A percentile compares a stretch with the other conserved stretches of the same genome.
phyloP scores from a whole-genome alignment of 1,140 invertebrate species.

The Venustaconcha ellipsiformis region DNA sequence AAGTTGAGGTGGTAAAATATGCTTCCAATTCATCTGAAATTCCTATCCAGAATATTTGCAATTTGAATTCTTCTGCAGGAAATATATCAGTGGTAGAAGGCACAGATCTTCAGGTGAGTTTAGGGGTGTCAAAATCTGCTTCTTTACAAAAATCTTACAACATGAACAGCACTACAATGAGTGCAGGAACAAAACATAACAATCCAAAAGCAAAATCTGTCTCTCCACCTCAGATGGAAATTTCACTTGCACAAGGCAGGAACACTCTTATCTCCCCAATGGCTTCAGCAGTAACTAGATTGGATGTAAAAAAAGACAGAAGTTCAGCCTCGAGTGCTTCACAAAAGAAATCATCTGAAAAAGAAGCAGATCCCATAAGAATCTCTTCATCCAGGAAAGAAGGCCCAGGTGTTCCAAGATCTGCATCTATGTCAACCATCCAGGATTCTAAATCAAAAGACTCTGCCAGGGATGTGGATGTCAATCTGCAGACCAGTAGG shows the following conservation, averaged over 20 bases:
- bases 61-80: background rate
- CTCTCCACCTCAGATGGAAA: too few relatives aligned
- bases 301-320: background rate
- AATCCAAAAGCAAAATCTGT: too few relatives aligned
- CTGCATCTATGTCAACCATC: conserved; percentile 34
- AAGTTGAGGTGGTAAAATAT: conserved; percentile 2
- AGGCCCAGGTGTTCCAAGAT: conserved; percentile 13
- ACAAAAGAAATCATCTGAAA: conserved; percentile 18
- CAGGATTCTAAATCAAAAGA: conserved; percentile 29
- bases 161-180: conserved; percentile 1
- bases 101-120: conserved; percentile 14
- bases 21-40: conserved; percentile 4
- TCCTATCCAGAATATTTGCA: background rate
- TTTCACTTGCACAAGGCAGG: too few relatives aligned
- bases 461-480: background rate
- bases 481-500: background rate
- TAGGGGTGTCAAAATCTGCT: conserved; percentile 8
- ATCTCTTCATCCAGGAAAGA: conserved; percentile 4
- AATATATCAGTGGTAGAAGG: conserved; percentile 8
- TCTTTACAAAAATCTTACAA: conserved; percentile 32
- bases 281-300: background rate
- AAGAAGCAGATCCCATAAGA: conserved; percentile 6
- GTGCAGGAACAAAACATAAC: too few relatives aligned
- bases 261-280: too few relatives aligned
- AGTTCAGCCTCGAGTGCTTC: conserved; percentile 1